Base-by-base conservation (phyloP, 1,140 invertebrate genomes). In the Drosophila equinoxialis region DNA sequence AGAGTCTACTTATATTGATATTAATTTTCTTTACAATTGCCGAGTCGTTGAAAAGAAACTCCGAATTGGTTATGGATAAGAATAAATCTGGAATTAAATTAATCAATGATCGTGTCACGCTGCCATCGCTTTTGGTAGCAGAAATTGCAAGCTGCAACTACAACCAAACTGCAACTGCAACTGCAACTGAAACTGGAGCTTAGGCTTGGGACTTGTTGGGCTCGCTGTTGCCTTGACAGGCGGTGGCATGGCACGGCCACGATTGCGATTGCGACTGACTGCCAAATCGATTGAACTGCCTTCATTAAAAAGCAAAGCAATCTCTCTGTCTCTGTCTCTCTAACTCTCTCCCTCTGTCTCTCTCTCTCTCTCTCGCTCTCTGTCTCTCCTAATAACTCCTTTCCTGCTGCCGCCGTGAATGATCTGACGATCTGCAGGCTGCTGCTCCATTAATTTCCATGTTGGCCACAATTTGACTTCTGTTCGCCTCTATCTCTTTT, bases 401-500 rank as follows among this genome's bases (percentile, higher is more conserved):
- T 87, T 89, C 84, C 84, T 87, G 83, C 78, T 79, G 75, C 82
- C 78, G 45, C 45, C 45, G 45, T 51, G 20, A 51, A 51, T 23
- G 81, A 81, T 85, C 81, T 81, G 78, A 67, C 23, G 82, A 85
- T 85, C 82, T 72, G 71, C 68, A 66, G 66, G 67, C 58, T 68
- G 70, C 71, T 68, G 76, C 74, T 85, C 71, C 78, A 79, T 85
- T 87, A 87, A 87, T 87, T 89, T 90, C 72, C 75, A 81, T 90
- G 76, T 90, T 90, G 78, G 79, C 86, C 79, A 90, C 86, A 90
- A 90, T 82, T 80, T 89, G 86, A 90, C 84, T 90, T 86, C 81
- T 90, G 81, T 90, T 83, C 84, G 70, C 42, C 55, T 55, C 65
- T 54, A 58, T 68, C 10, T 37, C 30, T 37, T 3, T 37, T 37